These are phyloP conservation scores for Eristalis intricaria DNA, from an alignment of 2,888 invertebrate genomes.

Conservation along the genomic window DNA sequence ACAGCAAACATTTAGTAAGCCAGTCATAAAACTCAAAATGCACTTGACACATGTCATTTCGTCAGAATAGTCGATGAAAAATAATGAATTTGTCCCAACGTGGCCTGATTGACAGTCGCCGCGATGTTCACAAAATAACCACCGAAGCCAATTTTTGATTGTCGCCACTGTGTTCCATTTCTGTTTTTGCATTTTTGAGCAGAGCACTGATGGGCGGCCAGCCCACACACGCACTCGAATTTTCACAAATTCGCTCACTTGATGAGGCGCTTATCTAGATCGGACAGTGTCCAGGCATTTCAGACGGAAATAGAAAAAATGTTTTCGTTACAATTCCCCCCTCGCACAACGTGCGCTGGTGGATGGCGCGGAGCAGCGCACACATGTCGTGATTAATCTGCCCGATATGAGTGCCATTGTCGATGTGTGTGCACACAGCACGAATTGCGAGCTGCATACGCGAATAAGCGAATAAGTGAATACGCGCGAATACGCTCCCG, in stretches of 20 bases:
- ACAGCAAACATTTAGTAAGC: too few relatives aligned
- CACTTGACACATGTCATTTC: not conserved
- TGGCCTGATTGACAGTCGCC: not conserved
- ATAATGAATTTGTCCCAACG: not conserved
- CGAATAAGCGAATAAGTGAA: not conserved
- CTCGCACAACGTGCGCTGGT: not conserved
- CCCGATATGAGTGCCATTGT: conserved; percentile 25
- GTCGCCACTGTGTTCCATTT: not conserved
- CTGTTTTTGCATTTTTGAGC: too few relatives aligned
- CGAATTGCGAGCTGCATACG: conserved; percentile 31
- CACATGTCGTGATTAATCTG: conserved; percentile 33
- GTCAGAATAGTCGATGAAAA: not conserved
- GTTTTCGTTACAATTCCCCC: conserved; percentile 51
- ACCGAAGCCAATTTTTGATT: not conserved
- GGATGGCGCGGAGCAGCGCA: not conserved
- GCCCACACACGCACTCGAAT: conserved; percentile 20
- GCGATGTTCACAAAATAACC: not conserved
- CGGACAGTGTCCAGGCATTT: conserved; percentile 80
- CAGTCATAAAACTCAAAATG: too few relatives aligned
- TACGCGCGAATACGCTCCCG: conserved; percentile 6
- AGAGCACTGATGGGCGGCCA: too few relatives aligned
- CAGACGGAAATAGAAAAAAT: conserved; percentile 75
- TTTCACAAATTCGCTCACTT: conserved; percentile 73
- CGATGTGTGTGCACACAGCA: not conserved
- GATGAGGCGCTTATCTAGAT: conserved; percentile 81